Base-by-base conservation (phyloP, 2,888 invertebrate species). In the Lepidochrysops patricia region DNA sequence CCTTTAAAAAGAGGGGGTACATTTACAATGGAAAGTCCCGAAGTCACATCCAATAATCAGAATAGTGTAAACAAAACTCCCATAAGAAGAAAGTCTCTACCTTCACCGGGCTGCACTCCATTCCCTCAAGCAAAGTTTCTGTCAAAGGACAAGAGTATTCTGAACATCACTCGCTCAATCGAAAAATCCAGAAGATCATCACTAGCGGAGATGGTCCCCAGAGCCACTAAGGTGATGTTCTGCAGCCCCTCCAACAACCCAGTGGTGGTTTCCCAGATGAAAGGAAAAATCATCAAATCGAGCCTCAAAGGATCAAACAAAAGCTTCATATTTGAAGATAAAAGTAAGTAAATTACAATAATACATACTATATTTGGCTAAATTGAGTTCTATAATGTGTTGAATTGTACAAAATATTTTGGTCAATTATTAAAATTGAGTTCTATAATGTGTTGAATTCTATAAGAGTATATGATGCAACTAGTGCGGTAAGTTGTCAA, bases 231-330 rank as follows among this genome's bases (percentile, higher is more conserved):
- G 64, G 89, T 89, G 2, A 87, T 85, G 85, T 89, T 89, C 70
- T 86, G 87, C 69, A 88, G 87, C 62, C 87, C 89, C 0, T 73
- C 80, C 1, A 77, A 84, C 62, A 80, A 77, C 56, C 78, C 79
- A 0, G 67, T 64, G 0, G 66, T 73, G 0, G 70, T 70, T 1
- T 71, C 70, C 1, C 80, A 80, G 60, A 76, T 79, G 62, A 81
- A 77, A 61, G 75, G 70, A 48, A 86, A 82, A 63, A 70, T 89
- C 13, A 86, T 90, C 60, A 90, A 89, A 64, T 90, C 89, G 1
- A 90, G 80, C 58, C 69, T 90, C 63, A 90, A 90, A 62, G 89
- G 89, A 1, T 89, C 89, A 1, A 86, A 82, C 54, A 90, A 89
- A 68, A 89, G 88, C 67, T 89, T 89, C 27, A 68, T 88, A 9